phyloP scores from a whole-genome alignment of 2,113 vertebrate genomes.

The Caloenas nicobarica region DNA sequence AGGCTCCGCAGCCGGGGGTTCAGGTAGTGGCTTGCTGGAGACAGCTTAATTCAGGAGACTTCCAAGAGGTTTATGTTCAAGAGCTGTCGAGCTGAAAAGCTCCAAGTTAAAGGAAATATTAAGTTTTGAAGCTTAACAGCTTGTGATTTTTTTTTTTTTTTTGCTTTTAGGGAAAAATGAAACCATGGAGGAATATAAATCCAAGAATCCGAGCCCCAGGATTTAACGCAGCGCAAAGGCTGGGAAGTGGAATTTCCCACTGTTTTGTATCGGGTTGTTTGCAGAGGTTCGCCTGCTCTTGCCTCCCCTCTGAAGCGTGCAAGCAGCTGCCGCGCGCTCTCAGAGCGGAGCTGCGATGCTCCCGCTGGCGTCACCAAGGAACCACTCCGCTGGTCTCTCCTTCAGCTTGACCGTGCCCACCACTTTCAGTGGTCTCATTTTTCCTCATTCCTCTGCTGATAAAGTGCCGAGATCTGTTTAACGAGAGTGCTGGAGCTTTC shows the following conservation, averaged over 20 bases:
- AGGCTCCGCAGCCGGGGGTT: neutral
- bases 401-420: neutral
- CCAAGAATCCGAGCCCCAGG: slow-evolving; percentile 13
- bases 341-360: neutral
- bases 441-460: neutral
- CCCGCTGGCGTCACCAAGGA: neutral
- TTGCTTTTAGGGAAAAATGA: slow-evolving; percentile 1
- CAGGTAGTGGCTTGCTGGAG: neutral
- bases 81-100: slow-evolving; percentile 62
- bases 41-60: neutral
- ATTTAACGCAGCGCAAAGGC: slow-evolving; percentile 18
- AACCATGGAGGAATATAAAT: slow-evolving; percentile 57
- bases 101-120: slow-evolving; percentile 36
- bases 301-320: neutral
- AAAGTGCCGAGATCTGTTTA: neutral
- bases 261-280: neutral
- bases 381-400: neutral
- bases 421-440: neutral
- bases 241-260: slow-evolving; percentile 18
- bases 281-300: neutral
- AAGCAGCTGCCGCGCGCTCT: neutral
- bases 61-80: slow-evolving; percentile 42
- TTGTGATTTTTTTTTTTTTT: slow-evolving; percentile 13
- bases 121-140: slow-evolving; percentile 65
- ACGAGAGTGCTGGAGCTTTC: neutral